Conservation (phyloP, 2,888 invertebrate genomes). For the Acheta domesticus region DNA sequence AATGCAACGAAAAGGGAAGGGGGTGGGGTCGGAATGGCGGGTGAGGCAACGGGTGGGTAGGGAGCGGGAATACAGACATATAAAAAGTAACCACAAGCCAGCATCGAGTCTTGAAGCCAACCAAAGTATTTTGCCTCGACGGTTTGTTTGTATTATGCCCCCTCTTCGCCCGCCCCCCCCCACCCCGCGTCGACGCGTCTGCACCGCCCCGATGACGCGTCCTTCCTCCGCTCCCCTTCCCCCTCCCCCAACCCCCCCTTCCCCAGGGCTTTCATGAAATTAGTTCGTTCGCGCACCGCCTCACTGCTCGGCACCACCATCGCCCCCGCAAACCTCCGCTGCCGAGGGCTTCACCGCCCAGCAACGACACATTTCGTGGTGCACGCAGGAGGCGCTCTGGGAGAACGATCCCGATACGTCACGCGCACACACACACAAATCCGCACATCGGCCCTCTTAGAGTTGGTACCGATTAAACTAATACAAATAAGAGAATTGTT, state of each 20-base stretch:
- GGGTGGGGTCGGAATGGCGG: background rate
- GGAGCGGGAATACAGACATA: background rate
- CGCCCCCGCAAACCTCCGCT: background rate
- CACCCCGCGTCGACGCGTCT: background rate
- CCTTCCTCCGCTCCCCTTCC: background rate
- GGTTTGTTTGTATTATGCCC: background rate
- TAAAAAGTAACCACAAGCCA: background rate
- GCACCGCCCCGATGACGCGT: background rate
- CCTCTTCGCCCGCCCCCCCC: background rate
- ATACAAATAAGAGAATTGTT: too few relatives aligned
- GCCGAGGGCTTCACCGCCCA: too few relatives aligned
- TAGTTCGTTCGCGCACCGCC: background rate
- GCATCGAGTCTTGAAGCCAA: too few relatives aligned
- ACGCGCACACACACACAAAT: too few relatives aligned
- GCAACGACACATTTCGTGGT: too few relatives aligned
- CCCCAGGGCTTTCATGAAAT: background rate
- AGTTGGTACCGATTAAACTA: too few relatives aligned
- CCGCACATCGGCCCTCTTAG: too few relatives aligned
- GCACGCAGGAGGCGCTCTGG: too few relatives aligned
- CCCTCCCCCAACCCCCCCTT: too few relatives aligned
- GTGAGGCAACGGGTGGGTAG: background rate
- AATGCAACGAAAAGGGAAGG: background rate
- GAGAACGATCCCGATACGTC: too few relatives aligned
- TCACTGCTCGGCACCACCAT: background rate
- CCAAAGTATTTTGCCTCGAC: background rate